phyloP scores from a whole-genome alignment of 2,113 vertebrate genomes.

The Equus przewalskii region DNA sequence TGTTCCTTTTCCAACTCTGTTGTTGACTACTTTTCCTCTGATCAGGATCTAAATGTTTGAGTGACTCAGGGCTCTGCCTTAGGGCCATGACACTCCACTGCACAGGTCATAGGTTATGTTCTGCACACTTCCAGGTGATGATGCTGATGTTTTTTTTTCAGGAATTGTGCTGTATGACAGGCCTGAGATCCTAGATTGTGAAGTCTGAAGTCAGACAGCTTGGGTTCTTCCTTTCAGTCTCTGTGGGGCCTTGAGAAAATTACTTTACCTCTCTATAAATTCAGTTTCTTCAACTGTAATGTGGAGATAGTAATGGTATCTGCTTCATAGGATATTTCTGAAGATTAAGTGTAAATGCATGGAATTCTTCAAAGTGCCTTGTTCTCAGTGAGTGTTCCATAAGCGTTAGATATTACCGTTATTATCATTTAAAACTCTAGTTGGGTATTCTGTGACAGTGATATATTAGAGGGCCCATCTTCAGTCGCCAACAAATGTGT shows the following conservation, averaged over 20 bases:
- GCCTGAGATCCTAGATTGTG: not conserved
- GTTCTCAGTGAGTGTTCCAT: not conserved
- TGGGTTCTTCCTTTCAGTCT: conserved; percentile 18
- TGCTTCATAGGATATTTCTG: not conserved
- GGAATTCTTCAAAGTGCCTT: not conserved
- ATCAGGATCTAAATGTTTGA: not conserved
- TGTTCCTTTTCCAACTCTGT: not conserved
- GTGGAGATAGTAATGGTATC: not conserved
- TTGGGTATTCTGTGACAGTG: not conserved
- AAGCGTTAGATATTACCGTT: not conserved
- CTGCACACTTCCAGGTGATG: not conserved
- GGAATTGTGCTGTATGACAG: not conserved
- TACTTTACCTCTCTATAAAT: not conserved
- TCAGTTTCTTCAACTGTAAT: not conserved
- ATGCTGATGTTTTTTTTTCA: not conserved
- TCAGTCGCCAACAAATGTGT: not conserved
- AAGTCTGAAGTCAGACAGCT: not conserved
- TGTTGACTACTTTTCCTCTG: not conserved
- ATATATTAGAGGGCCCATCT: not conserved
- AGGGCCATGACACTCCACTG: not conserved
- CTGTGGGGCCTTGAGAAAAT: not conserved
- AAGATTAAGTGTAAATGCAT: not conserved
- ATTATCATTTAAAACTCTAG: not conserved
- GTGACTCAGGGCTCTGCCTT: not conserved
- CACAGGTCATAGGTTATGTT: not conserved